Base-by-base conservation (phyloP, 2,888 invertebrate genomes). In the Eilema sororculum region DNA sequence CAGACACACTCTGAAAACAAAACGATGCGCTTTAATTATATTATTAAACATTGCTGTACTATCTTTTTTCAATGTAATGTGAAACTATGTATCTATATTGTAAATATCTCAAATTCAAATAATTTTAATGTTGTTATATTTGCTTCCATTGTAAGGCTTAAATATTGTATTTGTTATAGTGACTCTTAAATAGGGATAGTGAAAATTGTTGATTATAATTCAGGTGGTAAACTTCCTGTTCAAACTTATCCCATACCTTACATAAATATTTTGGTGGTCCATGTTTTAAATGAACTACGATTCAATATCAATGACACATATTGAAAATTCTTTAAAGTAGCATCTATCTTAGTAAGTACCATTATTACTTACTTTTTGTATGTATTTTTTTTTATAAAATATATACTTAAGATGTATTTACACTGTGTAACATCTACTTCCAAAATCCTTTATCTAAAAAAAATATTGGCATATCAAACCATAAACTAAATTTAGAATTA, bases 391-490 rank as follows among this genome's bases (percentile, higher is more conserved):
- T 95, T 94, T 95, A 91, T 94, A 94, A 92, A 93, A 92, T 93
- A 93, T 94, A 94, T 93, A 93, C 91, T 81, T 82, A 87, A 85
- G 86, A 89, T 89, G 89, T 93, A 94, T 94, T 93, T 94, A 95
- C 91, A 94, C 86, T 89, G 86, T 90, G 86, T 90, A 91, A 92
- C 86, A 84, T 91, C 89, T 91, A 91, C 92, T 94, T 94, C 93
- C 93, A 93, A 93, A 90, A 88, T 85, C 86, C 85, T 89, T 89
- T 89, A 90, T 90, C 89, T 87, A 86, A 86, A 74, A 69, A 89
- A 90, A 90, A 89, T 87, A 95, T 94, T 95, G 95, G 95, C 95
- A 95, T 95, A 95, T 95, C 95, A 95, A 94, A 90, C 92, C 94
- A 94, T 91, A 90, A 91, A 91, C 91, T 90, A 90, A 92, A 92